Evolutionary conservation across 2,797 vertebrate species (phyloP).

Genomic region (Taenioides sp.): DNA sequence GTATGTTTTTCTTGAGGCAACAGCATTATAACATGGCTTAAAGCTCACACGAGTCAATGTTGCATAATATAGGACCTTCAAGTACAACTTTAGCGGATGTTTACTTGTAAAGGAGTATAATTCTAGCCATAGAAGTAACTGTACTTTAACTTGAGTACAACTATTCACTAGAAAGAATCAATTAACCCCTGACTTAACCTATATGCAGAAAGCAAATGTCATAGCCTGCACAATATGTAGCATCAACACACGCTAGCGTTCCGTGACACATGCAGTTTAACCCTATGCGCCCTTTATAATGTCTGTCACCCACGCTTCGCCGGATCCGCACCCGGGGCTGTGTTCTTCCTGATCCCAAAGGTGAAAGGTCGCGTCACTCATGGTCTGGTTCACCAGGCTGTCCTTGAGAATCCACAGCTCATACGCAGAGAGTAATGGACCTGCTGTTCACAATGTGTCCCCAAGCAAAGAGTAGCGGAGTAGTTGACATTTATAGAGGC

Average conservation of each 20-base stretch:
- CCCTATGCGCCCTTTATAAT: constrained; percentile 23
- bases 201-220: background rate
- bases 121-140: too few relatives aligned
- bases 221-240: background rate
- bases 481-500: background rate
- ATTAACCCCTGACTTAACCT: background rate
- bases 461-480: background rate
- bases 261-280: constrained; percentile 19
- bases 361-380: constrained; percentile 25
- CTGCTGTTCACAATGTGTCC: background rate
- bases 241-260: background rate
- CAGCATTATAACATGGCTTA: too few relatives aligned
- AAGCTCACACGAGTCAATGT: too few relatives aligned
- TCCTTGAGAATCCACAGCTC: background rate
- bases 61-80: too few relatives aligned
- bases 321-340: background rate
- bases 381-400: constrained; percentile 16
- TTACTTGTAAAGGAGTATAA: too few relatives aligned
- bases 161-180: too few relatives aligned
- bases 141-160: background rate
- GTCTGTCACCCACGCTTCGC: constrained; percentile 6
- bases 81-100: too few relatives aligned
- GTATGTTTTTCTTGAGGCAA: too few relatives aligned
- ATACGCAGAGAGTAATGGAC: background rate
- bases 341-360: constrained; percentile 21